Evolutionary conservation across 2,888 invertebrate genomes (phyloP).

Genomic region (Synanthedon tipuliformis): DNA sequence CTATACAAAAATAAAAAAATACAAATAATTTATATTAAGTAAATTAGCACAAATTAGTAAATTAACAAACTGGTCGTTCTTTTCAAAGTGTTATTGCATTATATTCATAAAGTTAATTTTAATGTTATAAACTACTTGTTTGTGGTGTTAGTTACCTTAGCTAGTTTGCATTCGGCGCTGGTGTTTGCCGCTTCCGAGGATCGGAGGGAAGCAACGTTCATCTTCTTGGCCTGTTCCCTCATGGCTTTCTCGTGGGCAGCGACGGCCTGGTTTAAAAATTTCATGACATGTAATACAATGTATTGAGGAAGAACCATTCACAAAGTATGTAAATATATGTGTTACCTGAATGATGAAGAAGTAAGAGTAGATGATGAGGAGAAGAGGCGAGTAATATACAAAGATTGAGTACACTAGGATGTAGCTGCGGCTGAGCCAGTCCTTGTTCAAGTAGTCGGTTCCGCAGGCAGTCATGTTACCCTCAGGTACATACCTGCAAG

Average conservation of each 20-base stretch:
- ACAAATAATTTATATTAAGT: too few species aligned
- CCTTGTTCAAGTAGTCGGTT: conserved; percentile 85
- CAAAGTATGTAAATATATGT: neutral
- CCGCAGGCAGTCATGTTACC: conserved; percentile 95
- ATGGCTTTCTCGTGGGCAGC: conserved; percentile 86
- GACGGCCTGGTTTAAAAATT: conserved; percentile 70
- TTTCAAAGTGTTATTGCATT: too few species aligned
- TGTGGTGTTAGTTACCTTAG: conserved; percentile 68
- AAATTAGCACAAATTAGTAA: neutral
- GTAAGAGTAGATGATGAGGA: conserved; percentile 87
- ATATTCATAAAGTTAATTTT: neutral
- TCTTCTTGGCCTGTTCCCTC: conserved; percentile 93
- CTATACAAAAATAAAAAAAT: too few species aligned
- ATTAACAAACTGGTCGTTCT: neutral
- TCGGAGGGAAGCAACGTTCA: conserved; percentile 90
- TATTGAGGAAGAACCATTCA: too few species aligned
- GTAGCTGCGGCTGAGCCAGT: conserved; percentile 82
- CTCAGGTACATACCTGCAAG: conserved; percentile 86
- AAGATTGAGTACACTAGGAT: conserved; percentile 83
- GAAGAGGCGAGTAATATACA: conserved; percentile 81
- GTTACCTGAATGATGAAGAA: conserved; percentile 85
- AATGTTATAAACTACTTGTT: neutral
- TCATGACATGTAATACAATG: neutral
- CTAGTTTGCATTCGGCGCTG: conserved; percentile 88
- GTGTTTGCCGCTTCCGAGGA: conserved; percentile 81